Conservation (phyloP, 2,888 invertebrate genomes). For the Drosophila colorata region DNA sequence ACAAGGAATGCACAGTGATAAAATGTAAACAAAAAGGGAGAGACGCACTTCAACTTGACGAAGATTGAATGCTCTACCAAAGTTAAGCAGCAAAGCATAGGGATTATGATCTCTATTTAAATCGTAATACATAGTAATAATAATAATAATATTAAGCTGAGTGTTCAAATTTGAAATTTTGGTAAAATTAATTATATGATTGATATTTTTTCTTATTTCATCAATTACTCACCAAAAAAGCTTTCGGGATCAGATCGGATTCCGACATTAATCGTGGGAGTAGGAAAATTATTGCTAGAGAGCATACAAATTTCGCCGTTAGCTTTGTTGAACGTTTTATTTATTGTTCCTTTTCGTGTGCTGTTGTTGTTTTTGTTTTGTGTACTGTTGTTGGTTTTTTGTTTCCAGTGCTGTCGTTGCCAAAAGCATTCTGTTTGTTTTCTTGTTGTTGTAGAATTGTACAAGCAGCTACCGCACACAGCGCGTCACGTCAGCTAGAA, state of each 20-base stretch:
- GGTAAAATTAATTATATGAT: no score
- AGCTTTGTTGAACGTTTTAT: slow-evolving; percentile 1
- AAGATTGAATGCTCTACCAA: not conserved
- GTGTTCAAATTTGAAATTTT: no score
- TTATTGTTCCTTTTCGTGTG: slow-evolving; percentile 38
- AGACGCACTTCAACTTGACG: not conserved
- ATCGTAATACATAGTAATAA: no score
- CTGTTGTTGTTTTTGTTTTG: slow-evolving; percentile 21
- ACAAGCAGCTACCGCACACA: slow-evolving; percentile 55
- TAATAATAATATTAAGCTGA: no score
- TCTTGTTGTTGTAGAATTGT: slow-evolving; percentile 40
- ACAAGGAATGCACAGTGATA: slow-evolving; percentile 13
- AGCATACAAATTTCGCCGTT: slow-evolving; percentile 37
- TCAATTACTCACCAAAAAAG: no score
- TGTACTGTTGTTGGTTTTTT: slow-evolving; percentile 17
- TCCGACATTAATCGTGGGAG: no score
- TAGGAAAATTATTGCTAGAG: slow-evolving; percentile 5
- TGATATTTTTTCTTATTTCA: not conserved
- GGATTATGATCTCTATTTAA: not conserved
- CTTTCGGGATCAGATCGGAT: no score
- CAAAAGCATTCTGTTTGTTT: slow-evolving; percentile 56
- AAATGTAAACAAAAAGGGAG: slow-evolving; percentile 16
- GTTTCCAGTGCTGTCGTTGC: slow-evolving; percentile 44
- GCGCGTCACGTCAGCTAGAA: slow-evolving; percentile 62
- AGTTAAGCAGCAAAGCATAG: no score